Base-by-base conservation (phyloP, 2,797 vertebrate genomes). In the Lagothrix lagotricha region DNA sequence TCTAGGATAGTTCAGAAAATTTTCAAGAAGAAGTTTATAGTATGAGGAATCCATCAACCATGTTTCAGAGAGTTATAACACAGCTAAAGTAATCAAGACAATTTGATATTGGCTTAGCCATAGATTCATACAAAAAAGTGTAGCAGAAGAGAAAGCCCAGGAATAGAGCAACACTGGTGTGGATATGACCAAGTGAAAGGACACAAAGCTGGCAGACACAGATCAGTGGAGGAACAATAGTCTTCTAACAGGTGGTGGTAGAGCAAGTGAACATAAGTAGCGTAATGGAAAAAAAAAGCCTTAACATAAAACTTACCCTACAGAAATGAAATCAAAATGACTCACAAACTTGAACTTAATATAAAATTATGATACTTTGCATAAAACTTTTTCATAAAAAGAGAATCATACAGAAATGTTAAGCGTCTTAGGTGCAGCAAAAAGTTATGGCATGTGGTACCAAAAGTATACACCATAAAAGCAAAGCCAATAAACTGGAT, bases 21-120 rank as follows among this genome's bases (percentile, higher is more conserved):
- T 41, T 13, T 73, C 4, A 73, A 73, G 24, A 39, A 72, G 36
- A 26, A 73, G 11, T 41, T 26, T 39, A 73, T 1, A 14, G 36
- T 73, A 5, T 22, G 22, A 41, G 11, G 2, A 41, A 12, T 36
- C 36, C 22, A 24, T 41, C 24, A 41, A 5, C 24, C 26, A 2
- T 26, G 26, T 41, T 73, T 73, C 11, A 14, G 39, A 26, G 11
- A 41, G 50, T 17, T 50, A 11, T 72, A 39, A 24, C 22, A 41
- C 39, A 26, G 70, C 10, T 41, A 73, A 73, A 73, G 5, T 26
- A 73, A 72, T 73, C 20, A 73, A 41, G 70, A 26, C 22, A 72
- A 10, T 13, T 5, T 57, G 10, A 11, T 7, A 73, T 4, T 73
- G 2, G 11, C 22, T 26, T 6, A 73, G 2, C 0, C 2, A 7